Percentiles rank a stretch among this genome's conserved stretches.
Evolutionary conservation across 2,888 invertebrate genomes (phyloP).

Genomic region (Tuta absoluta): DNA sequence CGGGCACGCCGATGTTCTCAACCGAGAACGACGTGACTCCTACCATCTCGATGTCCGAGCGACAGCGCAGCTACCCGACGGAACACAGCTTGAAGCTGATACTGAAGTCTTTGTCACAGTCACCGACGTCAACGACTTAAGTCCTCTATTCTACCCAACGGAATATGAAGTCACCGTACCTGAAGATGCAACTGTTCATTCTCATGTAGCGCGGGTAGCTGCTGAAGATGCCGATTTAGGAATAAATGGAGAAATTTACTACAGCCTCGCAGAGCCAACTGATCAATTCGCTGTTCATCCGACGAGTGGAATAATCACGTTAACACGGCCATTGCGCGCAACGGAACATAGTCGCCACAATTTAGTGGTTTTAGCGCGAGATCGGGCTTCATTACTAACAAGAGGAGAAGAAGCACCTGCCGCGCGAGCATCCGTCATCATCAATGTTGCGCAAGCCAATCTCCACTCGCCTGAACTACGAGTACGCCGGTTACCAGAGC

Average conservation of each 20-base stretch:
- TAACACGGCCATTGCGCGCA: slow-evolving; percentile 89
- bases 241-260: slow-evolving; percentile 98
- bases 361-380: slow-evolving; percentile 90
- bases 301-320: slow-evolving; percentile 92
- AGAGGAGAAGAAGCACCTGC: slow-evolving; percentile 82
- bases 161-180: slow-evolving; percentile 93
- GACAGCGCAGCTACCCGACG: slow-evolving; percentile 80
- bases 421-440: slow-evolving; percentile 88
- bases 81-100: slow-evolving; percentile 85
- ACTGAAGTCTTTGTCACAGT: slow-evolving; percentile 86
- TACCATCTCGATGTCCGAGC: slow-evolving; percentile 89
- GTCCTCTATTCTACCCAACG: slow-evolving; percentile 95
- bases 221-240: slow-evolving; percentile 99
- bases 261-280: slow-evolving; percentile 91
- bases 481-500: slow-evolving; percentile 89
- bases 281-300: slow-evolving; percentile 96
- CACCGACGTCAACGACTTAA: slow-evolving; percentile 93
- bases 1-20: slow-evolving; percentile 92
- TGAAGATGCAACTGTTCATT: slow-evolving; percentile 93
- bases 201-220: slow-evolving; percentile 87
- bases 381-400: slow-evolving; percentile 86
- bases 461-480: slow-evolving; percentile 92
- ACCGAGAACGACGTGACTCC: slow-evolving; percentile 93
- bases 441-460: slow-evolving; percentile 91
- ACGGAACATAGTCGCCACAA: slow-evolving; percentile 86